Evolutionary conservation across 2,113 vertebrate species (phyloP).

Genomic region (Kryptolebias marmoratus): DNA sequence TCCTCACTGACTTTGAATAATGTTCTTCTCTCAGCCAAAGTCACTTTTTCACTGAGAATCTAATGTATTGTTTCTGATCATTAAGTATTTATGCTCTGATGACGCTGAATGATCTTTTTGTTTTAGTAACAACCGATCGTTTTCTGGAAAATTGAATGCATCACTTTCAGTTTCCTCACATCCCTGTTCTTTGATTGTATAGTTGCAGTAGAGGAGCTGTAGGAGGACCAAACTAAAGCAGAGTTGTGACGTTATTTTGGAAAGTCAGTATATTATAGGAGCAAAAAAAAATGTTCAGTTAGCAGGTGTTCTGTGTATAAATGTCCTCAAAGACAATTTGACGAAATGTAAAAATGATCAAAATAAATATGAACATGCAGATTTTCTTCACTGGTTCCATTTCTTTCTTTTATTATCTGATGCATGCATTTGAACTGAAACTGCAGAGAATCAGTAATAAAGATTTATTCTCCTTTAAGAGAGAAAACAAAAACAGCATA

Average conservation of each 20-base stretch:
- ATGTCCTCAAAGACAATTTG: conserved; percentile 72
- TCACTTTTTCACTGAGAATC: conserved; percentile 25
- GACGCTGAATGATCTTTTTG: conserved; percentile 51
- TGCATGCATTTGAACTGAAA: neutral
- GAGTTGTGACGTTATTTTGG: conserved; percentile 59
- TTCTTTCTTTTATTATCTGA: conserved; percentile 10
- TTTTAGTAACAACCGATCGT: conserved; percentile 17
- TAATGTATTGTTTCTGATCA: conserved; percentile 38
- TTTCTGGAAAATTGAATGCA: conserved; percentile 46
- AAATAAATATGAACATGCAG: conserved; percentile 79
- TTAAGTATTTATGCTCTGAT: conserved; percentile 34
- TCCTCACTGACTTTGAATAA: conserved; percentile 41
- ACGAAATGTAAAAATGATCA: conserved; percentile 73
- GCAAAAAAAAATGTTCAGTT: conserved; percentile 60
- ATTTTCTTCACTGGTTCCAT: conserved; percentile 37
- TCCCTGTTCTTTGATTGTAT: conserved; percentile 77
- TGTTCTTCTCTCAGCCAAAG: conserved; percentile 65
- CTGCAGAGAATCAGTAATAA: no score
- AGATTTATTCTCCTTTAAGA: no score
- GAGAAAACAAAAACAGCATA: no score
- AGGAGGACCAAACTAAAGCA: conserved; percentile 42
- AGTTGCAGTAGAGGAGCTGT: conserved; percentile 58
- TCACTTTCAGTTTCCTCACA: conserved; percentile 41
- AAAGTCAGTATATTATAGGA: conserved; percentile 66
- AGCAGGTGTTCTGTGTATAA: conserved; percentile 76